phyloP scores from a whole-genome alignment of 2,797 vertebrate genomes.

The Lacerta agilis region DNA sequence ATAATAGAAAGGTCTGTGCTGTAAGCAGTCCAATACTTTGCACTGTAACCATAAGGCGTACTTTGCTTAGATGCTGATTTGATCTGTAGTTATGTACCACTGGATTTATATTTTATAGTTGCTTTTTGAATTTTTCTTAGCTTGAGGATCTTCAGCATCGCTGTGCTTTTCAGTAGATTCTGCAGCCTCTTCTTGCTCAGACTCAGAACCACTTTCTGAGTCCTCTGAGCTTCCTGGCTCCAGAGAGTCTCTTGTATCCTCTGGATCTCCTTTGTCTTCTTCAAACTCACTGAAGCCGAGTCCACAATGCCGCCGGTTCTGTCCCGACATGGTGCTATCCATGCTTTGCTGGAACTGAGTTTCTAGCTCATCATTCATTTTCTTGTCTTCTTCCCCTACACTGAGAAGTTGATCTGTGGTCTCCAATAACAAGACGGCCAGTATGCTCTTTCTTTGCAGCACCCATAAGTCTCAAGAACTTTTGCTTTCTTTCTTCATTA shows the following conservation, averaged over 20 bases:
- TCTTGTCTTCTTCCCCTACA: slow-evolving; percentile 91
- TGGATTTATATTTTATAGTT: slow-evolving; percentile 89
- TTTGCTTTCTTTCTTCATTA: slow-evolving; percentile 92
- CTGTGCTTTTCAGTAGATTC: slow-evolving; percentile 70
- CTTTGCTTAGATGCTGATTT: slow-evolving; percentile 79
- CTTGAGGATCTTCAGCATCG: slow-evolving; percentile 74
- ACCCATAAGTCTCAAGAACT: slow-evolving; percentile 95
- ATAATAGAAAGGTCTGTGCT: slow-evolving; percentile 84
- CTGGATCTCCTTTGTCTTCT: slow-evolving; percentile 70
- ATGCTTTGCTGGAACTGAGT: slow-evolving; percentile 94
- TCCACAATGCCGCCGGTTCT: slow-evolving; percentile 92
- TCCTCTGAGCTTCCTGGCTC: slow-evolving; percentile 77
- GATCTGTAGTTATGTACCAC: slow-evolving; percentile 79
- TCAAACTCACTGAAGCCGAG: slow-evolving; percentile 89
- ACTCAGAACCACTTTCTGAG: slow-evolving; percentile 78
- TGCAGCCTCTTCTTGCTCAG: slow-evolving; percentile 73
- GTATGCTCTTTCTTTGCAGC: slow-evolving; percentile 95
- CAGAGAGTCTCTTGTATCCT: slow-evolving; percentile 73
- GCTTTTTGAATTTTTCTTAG: slow-evolving; percentile 84
- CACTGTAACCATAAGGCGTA: slow-evolving; percentile 83
- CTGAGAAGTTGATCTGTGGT: slow-evolving; percentile 96
- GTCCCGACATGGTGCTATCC: slow-evolving; percentile 92
- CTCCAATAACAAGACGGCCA: slow-evolving; percentile 94
- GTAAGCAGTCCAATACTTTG: slow-evolving; percentile 83
- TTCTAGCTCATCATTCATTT: slow-evolving; percentile 92